Base-by-base conservation (phyloP, 2,888 invertebrate species). In the Sphaerophoria rueppellii region DNA sequence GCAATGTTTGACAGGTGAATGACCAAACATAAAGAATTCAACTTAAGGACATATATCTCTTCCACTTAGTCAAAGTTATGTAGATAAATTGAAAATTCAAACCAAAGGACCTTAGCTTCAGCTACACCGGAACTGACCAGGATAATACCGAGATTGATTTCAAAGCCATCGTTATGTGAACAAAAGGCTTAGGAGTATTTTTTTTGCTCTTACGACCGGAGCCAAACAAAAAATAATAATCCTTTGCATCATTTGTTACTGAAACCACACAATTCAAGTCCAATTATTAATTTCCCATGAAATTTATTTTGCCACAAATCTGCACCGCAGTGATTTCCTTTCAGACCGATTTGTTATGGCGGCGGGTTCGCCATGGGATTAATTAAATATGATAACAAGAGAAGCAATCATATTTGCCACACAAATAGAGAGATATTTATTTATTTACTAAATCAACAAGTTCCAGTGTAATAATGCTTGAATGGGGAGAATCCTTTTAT, bases 1-100 rank as follows among this genome's bases (percentile, higher is more conserved):
- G 55, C 40, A 12, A 60, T 35, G 32, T 69, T 57, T 55, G 37
- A 32, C 71, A 72, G 54, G 60, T 81, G 55, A 75, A 79, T 48
- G 72, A 48, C 58, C 58, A 79, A 67, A 54, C 54, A 73, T 61
- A 71, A 79, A 46, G 73, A 69, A 50, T 11, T 35, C 16, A 37
- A 57, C 14, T 11, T 57, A 57, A 6, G 16, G 6, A 6, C 52
- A 9, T 11, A 35, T 52, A 11, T 57, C 24, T 50, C 4, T 40
- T n/a, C 9, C 24, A 67, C 52, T 32, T 54, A 54, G 32, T 52
- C 37, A 52, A 16, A 65, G 50, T 12, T 37, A 65, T 16, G 50
- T 35, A 54, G 52, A 67, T 54, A 43, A 67, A 67, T 54, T 67
- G 67, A 67, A 37, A 54, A 43, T 67, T 50, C 54, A 40, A 40